Conservation (phyloP, 2,797 vertebrate species). For the Myiotriccus ornatus region DNA sequence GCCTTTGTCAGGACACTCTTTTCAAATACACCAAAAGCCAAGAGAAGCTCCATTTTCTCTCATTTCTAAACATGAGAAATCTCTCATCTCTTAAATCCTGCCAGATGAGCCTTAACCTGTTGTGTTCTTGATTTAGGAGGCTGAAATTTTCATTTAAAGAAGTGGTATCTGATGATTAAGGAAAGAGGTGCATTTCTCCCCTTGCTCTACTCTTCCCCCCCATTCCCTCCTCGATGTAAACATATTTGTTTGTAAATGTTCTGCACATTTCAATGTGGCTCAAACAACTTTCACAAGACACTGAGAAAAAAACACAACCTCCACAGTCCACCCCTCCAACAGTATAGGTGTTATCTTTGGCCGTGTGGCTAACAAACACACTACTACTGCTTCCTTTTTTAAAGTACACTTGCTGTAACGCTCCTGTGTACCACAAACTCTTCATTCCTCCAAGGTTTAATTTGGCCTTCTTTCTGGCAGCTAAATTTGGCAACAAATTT, state of each 20-base stretch:
- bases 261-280: background rate
- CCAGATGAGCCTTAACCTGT: background rate
- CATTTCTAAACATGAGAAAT: background rate
- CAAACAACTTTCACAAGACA: background rate
- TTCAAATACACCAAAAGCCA: background rate
- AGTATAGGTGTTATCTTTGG: background rate
- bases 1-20: background rate
- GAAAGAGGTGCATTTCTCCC: background rate
- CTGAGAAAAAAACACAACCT: background rate
- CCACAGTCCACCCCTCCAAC: background rate
- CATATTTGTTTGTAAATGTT: background rate
- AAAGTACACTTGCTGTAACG: background rate
- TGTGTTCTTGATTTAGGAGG: background rate
- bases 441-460: background rate
- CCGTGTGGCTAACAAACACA: background rate
- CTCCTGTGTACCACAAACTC: rapidly evolving
- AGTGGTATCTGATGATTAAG: background rate
- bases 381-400: background rate
- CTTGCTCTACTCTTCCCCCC: background rate
- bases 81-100: background rate
- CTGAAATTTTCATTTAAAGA: background rate
- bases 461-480: background rate
- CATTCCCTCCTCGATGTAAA: background rate
- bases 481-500: background rate
- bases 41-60: background rate